Evolutionary conservation across 2,113 vertebrate species (phyloP).

Genomic region (Heloderma charlesbogerti): DNA sequence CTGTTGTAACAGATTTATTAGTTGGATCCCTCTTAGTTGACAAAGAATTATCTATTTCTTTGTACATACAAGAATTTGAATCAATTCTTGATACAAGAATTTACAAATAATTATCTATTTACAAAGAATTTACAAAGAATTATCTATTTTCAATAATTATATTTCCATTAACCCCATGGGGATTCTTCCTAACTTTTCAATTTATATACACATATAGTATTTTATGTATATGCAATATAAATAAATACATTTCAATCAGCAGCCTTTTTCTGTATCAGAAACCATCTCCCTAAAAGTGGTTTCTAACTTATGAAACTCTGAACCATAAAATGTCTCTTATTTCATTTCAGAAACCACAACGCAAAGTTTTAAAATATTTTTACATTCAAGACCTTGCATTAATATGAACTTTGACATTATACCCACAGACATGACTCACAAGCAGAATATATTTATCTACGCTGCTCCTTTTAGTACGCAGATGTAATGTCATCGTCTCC

Average conservation of each 20-base stretch:
- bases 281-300: background rate
- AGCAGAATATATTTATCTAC: slow-evolving; percentile 27
- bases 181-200: background rate
- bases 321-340: background rate
- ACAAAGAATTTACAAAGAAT: too few relatives aligned
- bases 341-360: accelerated
- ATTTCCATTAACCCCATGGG: background rate
- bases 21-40: background rate
- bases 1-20: slow-evolving; percentile 4
- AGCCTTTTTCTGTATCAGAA: background rate
- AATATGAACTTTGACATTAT: slow-evolving; percentile 24
- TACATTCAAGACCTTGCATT: slow-evolving; percentile 4
- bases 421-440: background rate
- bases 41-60: background rate
- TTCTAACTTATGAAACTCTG: background rate
- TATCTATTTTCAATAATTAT: background rate
- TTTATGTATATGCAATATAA: background rate
- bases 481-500: slow-evolving; percentile 37
- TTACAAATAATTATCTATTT: too few relatives aligned
- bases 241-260: background rate
- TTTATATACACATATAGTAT: background rate
- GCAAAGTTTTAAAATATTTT: slow-evolving; percentile 9
- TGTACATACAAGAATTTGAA: too few relatives aligned
- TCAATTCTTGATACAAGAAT: too few relatives aligned
- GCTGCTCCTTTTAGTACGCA: slow-evolving; percentile 15